A percentile compares a stretch with the other conserved stretches of the same genome.
Evolutionary conservation across 2,888 invertebrate species (phyloP).

Genomic region (Scrobipalpa costella): DNA sequence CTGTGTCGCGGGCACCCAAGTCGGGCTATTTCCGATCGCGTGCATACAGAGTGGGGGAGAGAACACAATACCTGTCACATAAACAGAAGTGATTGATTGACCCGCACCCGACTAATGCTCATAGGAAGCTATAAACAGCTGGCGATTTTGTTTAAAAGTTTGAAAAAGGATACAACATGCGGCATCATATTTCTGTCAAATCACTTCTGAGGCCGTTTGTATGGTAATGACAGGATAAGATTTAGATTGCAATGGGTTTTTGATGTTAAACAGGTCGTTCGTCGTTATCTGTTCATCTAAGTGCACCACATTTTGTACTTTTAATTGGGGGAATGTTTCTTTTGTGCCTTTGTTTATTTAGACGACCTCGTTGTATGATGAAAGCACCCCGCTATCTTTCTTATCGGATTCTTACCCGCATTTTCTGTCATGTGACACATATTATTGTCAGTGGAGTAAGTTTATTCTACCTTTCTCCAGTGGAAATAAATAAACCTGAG

Average conservation of each 20-base stretch:
- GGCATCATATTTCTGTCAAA: slow-evolving; percentile 27
- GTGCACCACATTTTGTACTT: background rate
- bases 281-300: slow-evolving; percentile 27
- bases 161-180: slow-evolving; percentile 39
- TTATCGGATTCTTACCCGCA: slow-evolving; percentile 39
- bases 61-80: slow-evolving; percentile 72
- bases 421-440: slow-evolving; percentile 46
- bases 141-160: slow-evolving; percentile 56
- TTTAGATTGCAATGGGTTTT: slow-evolving; percentile 33
- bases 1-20: slow-evolving; percentile 48
- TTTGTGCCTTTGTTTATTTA: slow-evolving; percentile 36
- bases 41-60: slow-evolving; percentile 49
- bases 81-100: slow-evolving; percentile 77
- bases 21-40: slow-evolving; percentile 50
- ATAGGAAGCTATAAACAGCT: slow-evolving; percentile 77
- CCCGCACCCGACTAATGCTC: slow-evolving; percentile 73
- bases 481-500: slow-evolving; percentile 62
- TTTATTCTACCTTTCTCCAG: slow-evolving; percentile 48
- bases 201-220: slow-evolving; percentile 24
- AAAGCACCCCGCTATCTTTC: slow-evolving; percentile 29
- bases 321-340: slow-evolving; percentile 24
- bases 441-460: slow-evolving; percentile 47
- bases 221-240: slow-evolving; percentile 42
- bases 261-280: slow-evolving; percentile 41
- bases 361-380: slow-evolving; percentile 36